These are phyloP conservation scores for Galemys pyrenaicus DNA, from an alignment of 2,113 vertebrate species.

Conservation along the genomic window DNA sequence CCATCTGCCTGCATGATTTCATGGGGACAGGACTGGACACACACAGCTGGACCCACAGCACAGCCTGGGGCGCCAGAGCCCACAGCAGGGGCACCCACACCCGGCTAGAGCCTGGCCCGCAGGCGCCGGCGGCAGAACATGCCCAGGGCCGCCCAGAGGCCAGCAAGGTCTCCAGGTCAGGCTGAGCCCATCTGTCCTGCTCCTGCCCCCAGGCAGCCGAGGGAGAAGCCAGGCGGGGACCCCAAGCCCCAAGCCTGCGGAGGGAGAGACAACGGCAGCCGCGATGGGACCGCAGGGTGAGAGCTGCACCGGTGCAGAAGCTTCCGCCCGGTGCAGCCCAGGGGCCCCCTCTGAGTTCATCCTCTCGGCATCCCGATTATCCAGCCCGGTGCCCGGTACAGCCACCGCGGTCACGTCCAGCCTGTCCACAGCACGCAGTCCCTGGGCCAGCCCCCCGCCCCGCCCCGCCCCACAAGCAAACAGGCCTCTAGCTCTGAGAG, in stretches of 20 bases:
- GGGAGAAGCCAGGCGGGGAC: neutral
- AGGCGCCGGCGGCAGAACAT: rapidly evolving
- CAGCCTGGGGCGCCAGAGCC: neutral
- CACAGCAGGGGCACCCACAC: neutral
- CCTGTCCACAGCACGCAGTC: neutral
- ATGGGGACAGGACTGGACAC: neutral
- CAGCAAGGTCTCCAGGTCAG: neutral
- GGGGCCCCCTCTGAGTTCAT: neutral
- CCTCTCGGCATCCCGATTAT: neutral
- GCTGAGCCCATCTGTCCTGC: too few relatives aligned
- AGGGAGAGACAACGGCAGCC: neutral
- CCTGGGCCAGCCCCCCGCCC: neutral
- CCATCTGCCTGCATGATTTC: neutral
- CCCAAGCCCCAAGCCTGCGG: neutral
- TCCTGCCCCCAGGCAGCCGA: neutral
- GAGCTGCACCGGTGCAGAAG: neutral
- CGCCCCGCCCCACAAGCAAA: neutral
- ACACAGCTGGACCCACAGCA: neutral
- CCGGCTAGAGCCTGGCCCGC: rapidly evolving
- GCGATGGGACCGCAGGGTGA: neutral
- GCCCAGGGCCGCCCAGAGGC: neutral
- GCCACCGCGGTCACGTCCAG: neutral
- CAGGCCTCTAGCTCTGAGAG: neutral
- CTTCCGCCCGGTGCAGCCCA: rapidly evolving
- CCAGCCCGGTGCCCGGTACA: neutral